Percentiles rank a stretch among this genome's conserved stretches.
Evolutionary conservation across 2,113 vertebrate genomes (phyloP).

Genomic region (Hydrochoerus hydrochaeris): DNA sequence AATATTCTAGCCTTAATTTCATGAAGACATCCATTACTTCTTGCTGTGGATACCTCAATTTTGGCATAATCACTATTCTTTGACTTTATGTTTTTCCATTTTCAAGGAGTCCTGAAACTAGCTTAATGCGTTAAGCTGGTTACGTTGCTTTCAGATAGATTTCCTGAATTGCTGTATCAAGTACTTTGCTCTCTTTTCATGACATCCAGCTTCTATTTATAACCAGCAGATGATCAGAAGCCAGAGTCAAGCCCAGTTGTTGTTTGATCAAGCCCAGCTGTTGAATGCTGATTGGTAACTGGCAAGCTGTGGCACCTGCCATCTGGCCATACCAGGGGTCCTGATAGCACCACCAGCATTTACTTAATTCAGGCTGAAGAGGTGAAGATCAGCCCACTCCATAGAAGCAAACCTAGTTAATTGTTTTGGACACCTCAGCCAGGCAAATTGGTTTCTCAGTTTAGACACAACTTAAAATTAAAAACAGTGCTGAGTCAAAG

Average conservation of each 20-base stretch:
- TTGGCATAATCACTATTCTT: neutral
- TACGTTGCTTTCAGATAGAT: slow-evolving; percentile 21
- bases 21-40: neutral
- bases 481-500: neutral
- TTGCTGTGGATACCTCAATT: neutral
- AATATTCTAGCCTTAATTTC: slow-evolving; percentile 12
- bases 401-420: neutral
- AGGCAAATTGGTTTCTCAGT: neutral
- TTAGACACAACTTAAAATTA: slow-evolving; percentile 18
- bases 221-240: slow-evolving; percentile 64
- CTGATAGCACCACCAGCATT: neutral
- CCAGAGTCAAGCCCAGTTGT: slow-evolving; percentile 63
- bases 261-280: slow-evolving; percentile 71
- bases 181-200: slow-evolving; percentile 46
- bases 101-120: slow-evolving; percentile 40
- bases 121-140: neutral
- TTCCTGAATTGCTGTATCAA: slow-evolving; percentile 49
- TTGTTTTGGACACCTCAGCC: neutral
- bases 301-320: slow-evolving; percentile 69
- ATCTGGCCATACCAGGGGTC: slow-evolving; percentile 45
- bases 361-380: slow-evolving; percentile 26
- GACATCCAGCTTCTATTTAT: slow-evolving; percentile 71
- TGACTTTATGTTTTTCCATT: neutral
- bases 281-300: slow-evolving; percentile 69
- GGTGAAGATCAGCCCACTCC: neutral